These are phyloP conservation scores for Lasiurus borealis DNA, from an alignment of 2,113 vertebrate species.

Conservation along the genomic window DNA sequence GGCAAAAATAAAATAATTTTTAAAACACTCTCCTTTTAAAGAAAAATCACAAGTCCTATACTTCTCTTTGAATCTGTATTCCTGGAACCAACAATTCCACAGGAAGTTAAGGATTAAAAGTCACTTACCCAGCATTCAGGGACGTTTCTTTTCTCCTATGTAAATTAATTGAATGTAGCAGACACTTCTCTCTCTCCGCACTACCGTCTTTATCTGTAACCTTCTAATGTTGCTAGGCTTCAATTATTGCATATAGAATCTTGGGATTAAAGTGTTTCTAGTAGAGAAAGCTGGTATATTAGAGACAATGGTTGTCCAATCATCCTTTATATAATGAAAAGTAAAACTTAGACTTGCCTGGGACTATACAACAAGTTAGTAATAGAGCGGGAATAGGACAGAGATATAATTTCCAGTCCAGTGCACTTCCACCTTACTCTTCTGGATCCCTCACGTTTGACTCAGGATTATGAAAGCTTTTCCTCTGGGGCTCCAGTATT, in stretches of 20 bases:
- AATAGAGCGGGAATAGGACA: neutral
- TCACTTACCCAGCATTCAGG: conserved; percentile 5
- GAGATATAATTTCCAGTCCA: neutral
- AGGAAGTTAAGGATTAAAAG: conserved; percentile 30
- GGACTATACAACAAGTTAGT: conserved; percentile 53
- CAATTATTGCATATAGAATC: neutral
- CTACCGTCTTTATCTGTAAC: conserved; percentile 21
- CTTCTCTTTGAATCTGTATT: neutral
- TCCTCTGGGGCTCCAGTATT: neutral
- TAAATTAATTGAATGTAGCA: neutral
- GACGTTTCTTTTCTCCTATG: conserved; percentile 13
- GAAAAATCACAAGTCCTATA: neutral
- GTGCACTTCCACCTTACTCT: neutral
- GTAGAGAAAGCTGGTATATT: neutral
- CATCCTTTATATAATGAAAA: conserved; percentile 40
- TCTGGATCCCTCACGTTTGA: neutral
- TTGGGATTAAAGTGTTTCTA: neutral
- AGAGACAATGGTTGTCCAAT: neutral
- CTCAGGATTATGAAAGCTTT: conserved; percentile 16
- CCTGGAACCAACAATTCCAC: conserved; percentile 15
- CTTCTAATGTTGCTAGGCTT: neutral
- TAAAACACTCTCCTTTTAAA: neutral
- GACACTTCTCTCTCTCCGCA: neutral
- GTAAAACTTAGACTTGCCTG: conserved; percentile 55
- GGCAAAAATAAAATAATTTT: neutral